phyloP scores from a whole-genome alignment of 2,113 vertebrate species.

The Erinaceus europaeus region DNA sequence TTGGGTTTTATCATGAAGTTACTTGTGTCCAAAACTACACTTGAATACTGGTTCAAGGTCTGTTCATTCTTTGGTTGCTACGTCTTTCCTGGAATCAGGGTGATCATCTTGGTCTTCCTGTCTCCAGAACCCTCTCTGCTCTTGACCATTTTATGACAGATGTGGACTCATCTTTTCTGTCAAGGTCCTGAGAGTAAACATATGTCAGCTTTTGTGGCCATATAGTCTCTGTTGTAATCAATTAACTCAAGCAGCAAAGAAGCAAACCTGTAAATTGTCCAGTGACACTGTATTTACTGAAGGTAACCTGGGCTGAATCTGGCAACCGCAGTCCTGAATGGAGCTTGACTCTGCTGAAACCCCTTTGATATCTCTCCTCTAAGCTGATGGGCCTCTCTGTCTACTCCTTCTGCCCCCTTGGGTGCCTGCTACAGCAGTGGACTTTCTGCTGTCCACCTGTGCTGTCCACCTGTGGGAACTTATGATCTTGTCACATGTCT shows the following conservation, averaged over 20 bases:
- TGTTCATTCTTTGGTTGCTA: neutral
- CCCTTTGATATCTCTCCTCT: fast-evolving
- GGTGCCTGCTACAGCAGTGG: too few relatives aligned
- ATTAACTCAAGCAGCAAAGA: too few relatives aligned
- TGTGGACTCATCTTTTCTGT: neutral
- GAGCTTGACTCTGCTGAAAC: fast-evolving
- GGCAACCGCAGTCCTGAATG: too few relatives aligned
- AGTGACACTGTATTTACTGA: too few relatives aligned
- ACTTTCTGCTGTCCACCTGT: too few relatives aligned
- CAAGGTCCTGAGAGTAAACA: neutral
- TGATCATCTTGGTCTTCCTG: neutral
- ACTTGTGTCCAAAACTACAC: neutral
- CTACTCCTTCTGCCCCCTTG: too few relatives aligned
- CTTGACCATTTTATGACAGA: neutral
- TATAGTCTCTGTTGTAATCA: neutral
- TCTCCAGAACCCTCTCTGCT: neutral
- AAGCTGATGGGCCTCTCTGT: too few relatives aligned
- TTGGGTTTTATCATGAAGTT: neutral
- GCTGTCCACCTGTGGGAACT: too few relatives aligned
- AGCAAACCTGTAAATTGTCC: too few relatives aligned
- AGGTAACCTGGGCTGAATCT: too few relatives aligned
- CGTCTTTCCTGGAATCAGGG: too few relatives aligned
- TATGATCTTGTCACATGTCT: too few relatives aligned
- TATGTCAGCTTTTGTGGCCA: neutral
- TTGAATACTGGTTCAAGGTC: fast-evolving